Percentiles rank a stretch among this genome's conserved stretches.
Evolutionary conservation across 2,797 vertebrate species (phyloP).

Genomic region (Euthynnus affinis): DNA sequence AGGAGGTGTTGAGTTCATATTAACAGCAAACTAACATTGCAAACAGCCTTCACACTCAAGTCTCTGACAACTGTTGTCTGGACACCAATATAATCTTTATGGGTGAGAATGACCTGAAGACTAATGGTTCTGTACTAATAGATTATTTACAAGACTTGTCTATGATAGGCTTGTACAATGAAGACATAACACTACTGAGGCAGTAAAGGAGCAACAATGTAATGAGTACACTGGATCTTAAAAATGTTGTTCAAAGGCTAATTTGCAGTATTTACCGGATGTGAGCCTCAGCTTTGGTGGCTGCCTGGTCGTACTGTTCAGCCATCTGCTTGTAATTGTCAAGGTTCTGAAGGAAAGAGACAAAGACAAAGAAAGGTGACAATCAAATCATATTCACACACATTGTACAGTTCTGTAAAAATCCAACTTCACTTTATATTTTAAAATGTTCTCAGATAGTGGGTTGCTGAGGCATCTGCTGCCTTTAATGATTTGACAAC

Average conservation of each 20-base stretch:
- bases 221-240: conserved; percentile 5
- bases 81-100: not conserved
- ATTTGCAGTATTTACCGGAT: conserved; percentile 88
- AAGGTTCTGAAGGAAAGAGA: conserved; percentile 84
- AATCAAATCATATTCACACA: conserved; percentile 12
- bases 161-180: not conserved
- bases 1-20: conserved; percentile 24
- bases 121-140: not conserved
- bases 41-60: conserved; percentile 43
- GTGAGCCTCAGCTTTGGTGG: conserved; percentile 86
- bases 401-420: conserved; percentile 15
- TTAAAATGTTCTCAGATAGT: conserved; percentile 4
- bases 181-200: conserved; percentile 14
- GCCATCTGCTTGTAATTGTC: conserved; percentile 91
- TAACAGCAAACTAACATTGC: conserved; percentile 22
- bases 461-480: not conserved
- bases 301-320: conserved; percentile 91
- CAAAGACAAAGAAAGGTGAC: conserved; percentile 19
- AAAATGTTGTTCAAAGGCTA: conserved; percentile 17
- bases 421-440: conserved; percentile 15
- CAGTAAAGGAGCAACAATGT: not conserved
- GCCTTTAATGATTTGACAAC: conserved; percentile 31
- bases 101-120: too few relatives aligned
- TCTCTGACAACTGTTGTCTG: conserved; percentile 14
- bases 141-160: conserved; percentile 11